phyloP scores from a whole-genome alignment of 2,113 vertebrate species.

The Stegastes partitus region DNA sequence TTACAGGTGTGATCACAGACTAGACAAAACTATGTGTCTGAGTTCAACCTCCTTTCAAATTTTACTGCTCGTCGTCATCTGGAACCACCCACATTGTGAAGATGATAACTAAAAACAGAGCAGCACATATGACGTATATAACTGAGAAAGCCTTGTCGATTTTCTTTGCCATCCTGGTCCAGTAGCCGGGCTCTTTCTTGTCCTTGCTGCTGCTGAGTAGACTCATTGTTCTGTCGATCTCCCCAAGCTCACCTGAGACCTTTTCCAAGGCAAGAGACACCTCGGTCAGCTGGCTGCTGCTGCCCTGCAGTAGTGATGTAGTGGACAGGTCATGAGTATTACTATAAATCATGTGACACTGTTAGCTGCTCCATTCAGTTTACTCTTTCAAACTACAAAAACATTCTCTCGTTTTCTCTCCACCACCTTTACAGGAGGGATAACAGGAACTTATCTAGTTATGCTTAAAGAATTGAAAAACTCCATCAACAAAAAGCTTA shows the following conservation, averaged over 20 bases:
- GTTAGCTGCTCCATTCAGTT: background rate
- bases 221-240: background rate
- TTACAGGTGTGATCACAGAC: too few relatives aligned
- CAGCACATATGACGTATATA: background rate
- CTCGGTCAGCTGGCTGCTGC: constrained; percentile 4
- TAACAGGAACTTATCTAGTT: too few relatives aligned
- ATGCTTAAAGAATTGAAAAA: too few relatives aligned
- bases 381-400: too few relatives aligned
- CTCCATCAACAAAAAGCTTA: too few relatives aligned
- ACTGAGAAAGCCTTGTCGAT: constrained; percentile 23
- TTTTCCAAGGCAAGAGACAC: constrained; percentile 6
- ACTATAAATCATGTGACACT: background rate
- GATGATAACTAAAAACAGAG: constrained; percentile 20
- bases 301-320: constrained; percentile 12
- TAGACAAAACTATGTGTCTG: too few relatives aligned
- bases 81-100: background rate
- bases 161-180: constrained; percentile 19
- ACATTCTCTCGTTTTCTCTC: too few relatives aligned
- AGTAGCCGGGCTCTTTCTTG: constrained; percentile 1
- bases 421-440: too few relatives aligned
- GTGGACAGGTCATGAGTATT: background rate
- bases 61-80: background rate
- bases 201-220: background rate
- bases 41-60: background rate
- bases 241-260: constrained; percentile 6